Percentiles rank a stretch among this genome's conserved stretches.
Conservation (phyloP, 2,888 invertebrate genomes). For the Rhagonycha fulva region DNA sequence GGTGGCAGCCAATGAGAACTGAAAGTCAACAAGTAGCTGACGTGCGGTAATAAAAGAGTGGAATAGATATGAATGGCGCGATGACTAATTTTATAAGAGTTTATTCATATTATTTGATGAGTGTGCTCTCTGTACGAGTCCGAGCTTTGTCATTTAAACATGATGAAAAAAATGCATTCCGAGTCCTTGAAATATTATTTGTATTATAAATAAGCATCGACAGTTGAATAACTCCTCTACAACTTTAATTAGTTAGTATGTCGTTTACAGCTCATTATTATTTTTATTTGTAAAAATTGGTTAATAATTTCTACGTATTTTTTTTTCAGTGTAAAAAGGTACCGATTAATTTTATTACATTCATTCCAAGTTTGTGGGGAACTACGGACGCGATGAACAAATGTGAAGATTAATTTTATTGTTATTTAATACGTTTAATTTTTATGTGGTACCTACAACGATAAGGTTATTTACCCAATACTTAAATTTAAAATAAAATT, state of each 20-base stretch:
- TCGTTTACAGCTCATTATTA: neutral
- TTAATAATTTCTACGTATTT: neutral
- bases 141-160: neutral
- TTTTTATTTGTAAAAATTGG: neutral
- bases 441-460: too few relatives aligned
- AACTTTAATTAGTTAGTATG: neutral
- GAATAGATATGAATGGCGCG: neutral
- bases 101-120: constrained; percentile 5
- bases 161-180: constrained; percentile 2
- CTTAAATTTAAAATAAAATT: too few relatives aligned
- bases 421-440: too few relatives aligned
- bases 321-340: neutral
- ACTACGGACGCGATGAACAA: too few relatives aligned
- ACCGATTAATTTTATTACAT: neutral
- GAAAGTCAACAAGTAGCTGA: neutral
- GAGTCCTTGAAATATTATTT: constrained; percentile 8
- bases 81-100: constrained; percentile 12
- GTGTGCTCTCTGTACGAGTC: neutral
- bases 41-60: neutral
- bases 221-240: constrained; percentile 8
- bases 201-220: neutral
- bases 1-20: neutral
- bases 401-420: too few relatives aligned
- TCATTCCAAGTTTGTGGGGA: too few relatives aligned
- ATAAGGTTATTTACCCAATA: too few relatives aligned